Percentiles rank a stretch among this genome's conserved stretches.
Evolutionary conservation across 2,113 vertebrate species (phyloP).

Genomic region (Tragulus kanchil): DNA sequence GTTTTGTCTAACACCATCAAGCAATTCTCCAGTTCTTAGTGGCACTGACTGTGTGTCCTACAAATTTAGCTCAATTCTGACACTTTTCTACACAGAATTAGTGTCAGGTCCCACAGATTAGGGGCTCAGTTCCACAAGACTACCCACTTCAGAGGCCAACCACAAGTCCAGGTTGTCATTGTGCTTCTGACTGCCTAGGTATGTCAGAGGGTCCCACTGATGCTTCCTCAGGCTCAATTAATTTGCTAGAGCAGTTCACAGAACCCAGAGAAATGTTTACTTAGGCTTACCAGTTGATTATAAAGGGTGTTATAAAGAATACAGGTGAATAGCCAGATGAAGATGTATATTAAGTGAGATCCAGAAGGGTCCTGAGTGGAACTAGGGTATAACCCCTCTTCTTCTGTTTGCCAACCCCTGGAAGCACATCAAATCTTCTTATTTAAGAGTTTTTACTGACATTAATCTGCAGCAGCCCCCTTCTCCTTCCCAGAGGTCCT

Average conservation of each 20-base stretch:
- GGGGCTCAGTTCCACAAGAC: neutral
- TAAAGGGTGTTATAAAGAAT: neutral
- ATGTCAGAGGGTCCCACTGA: neutral
- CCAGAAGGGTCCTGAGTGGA: neutral
- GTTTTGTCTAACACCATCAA: neutral
- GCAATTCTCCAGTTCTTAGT: neutral
- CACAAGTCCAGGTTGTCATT: neutral
- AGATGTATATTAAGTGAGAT: neutral
- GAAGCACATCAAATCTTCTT: neutral
- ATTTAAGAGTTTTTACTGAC: neutral
- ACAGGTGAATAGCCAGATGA: neutral
- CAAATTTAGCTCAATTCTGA: neutral
- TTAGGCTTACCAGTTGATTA: neutral
- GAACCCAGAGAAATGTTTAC: neutral
- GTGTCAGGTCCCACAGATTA: neutral
- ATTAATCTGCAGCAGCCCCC: neutral
- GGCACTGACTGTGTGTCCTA: neutral
- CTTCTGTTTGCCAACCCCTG: neutral
- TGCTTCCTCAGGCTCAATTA: neutral
- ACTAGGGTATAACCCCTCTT: neutral
- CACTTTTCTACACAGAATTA: neutral
- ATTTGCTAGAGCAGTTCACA: neutral
- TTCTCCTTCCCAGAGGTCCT: neutral
- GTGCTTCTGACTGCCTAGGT: neutral
- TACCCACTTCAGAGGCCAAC: neutral